Evolutionary conservation across 2,888 invertebrate species (phyloP).

Genomic region (Acrobeloides nanus): DNA sequence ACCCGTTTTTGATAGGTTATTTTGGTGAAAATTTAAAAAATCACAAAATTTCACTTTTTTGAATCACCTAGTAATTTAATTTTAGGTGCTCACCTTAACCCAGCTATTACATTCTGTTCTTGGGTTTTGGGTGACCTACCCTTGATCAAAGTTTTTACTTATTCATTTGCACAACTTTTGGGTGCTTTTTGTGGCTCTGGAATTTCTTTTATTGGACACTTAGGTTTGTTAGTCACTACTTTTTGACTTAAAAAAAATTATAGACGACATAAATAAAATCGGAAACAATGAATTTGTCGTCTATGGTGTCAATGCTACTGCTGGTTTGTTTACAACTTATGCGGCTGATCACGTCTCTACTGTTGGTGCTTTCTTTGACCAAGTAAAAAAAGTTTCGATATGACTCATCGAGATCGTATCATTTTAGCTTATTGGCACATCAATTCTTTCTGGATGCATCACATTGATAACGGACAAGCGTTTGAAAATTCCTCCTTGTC

Average conservation of each 20-base stretch:
- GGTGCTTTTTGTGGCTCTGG: constrained; percentile 50
- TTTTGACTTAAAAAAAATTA: too few species aligned
- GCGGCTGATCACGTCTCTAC: constrained; percentile 56
- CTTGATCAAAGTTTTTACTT: constrained; percentile 19
- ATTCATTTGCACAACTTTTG: constrained; percentile 36
- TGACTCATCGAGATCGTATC: too few species aligned
- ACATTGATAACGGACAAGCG: constrained; percentile 48
- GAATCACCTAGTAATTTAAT: too few species aligned
- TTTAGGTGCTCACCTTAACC: constrained; percentile 44
- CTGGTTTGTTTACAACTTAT: constrained; percentile 61
- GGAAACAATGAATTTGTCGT: constrained; percentile 54
- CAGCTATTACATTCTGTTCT: constrained; percentile 41
- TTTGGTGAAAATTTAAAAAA: too few species aligned
- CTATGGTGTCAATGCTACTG: constrained; percentile 52
- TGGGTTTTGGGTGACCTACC: constrained; percentile 39
- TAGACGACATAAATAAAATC: constrained; percentile 52
- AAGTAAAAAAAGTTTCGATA: constrained; percentile 57
- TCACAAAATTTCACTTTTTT: too few species aligned
- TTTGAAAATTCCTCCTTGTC: constrained; percentile 40
- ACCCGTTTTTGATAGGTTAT: too few species aligned
- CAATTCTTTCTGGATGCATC: constrained; percentile 44
- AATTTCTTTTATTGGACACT: constrained; percentile 46
- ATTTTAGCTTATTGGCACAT: constrained; percentile 49
- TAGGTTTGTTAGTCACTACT: too few species aligned
- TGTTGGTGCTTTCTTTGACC: constrained; percentile 58